Evolutionary conservation across 35 echinoderm and acorn worm genomes (phyloP).

Genomic region (Hemicentrotus pulcherrimus): DNA sequence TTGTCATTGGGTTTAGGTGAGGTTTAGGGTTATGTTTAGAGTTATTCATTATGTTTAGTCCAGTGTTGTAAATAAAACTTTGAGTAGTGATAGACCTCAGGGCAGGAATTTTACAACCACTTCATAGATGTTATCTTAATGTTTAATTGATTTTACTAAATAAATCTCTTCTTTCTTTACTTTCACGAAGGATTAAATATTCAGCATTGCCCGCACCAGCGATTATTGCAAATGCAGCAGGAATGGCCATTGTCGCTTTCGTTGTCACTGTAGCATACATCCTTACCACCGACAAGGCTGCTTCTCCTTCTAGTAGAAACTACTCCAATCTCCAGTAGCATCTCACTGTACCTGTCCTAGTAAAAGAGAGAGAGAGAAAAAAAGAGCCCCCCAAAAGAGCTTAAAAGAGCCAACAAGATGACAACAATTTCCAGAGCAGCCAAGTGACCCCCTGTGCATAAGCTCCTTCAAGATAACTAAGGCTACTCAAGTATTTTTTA

Average conservation of each 20-base stretch:
- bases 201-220: neutral
- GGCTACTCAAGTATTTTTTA: no score
- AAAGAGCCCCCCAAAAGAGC: no score
- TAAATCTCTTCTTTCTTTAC: neutral
- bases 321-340: neutral
- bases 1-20: neutral
- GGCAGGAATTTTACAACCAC: neutral
- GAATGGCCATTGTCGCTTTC: constrained; percentile 24
- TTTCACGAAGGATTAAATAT: constrained; percentile 29
- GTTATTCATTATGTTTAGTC: neutral
- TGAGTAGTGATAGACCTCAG: neutral
- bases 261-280: constrained; percentile 37
- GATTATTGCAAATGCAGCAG: constrained; percentile 25
- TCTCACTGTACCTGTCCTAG: neutral
- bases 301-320: neutral
- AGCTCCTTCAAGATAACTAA: no score
- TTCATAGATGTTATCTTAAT: neutral
- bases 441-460: no score
- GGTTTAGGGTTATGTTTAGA: neutral
- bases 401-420: no score
- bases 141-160: neutral
- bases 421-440: no score
- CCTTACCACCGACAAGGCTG: constrained; percentile 33
- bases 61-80: neutral
- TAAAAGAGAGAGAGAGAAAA: no score